Evolutionary conservation across 2,797 vertebrate species (phyloP).

Genomic region (Ambastaia sidthimunki): DNA sequence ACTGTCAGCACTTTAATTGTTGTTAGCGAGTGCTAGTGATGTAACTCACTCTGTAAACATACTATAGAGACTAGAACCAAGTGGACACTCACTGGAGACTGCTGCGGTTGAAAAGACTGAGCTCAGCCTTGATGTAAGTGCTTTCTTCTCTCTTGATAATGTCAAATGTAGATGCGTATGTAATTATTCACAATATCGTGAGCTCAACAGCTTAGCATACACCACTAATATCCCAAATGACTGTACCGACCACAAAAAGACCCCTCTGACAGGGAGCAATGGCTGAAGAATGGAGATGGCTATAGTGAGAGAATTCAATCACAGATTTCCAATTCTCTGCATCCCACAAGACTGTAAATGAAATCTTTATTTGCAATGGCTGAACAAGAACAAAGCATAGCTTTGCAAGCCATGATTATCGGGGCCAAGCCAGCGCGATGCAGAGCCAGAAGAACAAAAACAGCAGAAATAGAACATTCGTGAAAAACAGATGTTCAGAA

Average conservation of each 20-base stretch:
- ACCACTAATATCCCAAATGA: conserved; percentile 21
- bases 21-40: conserved; percentile 31
- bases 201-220: not conserved
- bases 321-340: conserved; percentile 47
- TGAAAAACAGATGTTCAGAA: too few species aligned
- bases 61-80: conserved; percentile 3
- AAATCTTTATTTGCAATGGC: conserved; percentile 49
- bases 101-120: conserved; percentile 8
- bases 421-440: too few species aligned
- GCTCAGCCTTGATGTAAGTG: conserved; percentile 13
- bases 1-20: conserved; percentile 50
- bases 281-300: conserved; percentile 23
- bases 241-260: conserved; percentile 2
- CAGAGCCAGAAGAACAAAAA: too few species aligned
- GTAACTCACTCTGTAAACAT: conserved; percentile 36
- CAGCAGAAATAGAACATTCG: too few species aligned
- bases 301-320: conserved; percentile 42
- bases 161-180: conserved; percentile 10
- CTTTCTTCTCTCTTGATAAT: conserved; percentile 4
- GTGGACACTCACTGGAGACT: conserved; percentile 41
- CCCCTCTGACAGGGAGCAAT: conserved; percentile 11
- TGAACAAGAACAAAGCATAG: conserved; percentile 34
- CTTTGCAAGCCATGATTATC: too few species aligned
- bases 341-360: not conserved
- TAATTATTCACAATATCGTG: conserved; percentile 34